A percentile compares a stretch with the other conserved stretches of the same genome.
Evolutionary conservation across 1,140 invertebrate genomes (phyloP).

Genomic region (Pogonus chalceus): DNA sequence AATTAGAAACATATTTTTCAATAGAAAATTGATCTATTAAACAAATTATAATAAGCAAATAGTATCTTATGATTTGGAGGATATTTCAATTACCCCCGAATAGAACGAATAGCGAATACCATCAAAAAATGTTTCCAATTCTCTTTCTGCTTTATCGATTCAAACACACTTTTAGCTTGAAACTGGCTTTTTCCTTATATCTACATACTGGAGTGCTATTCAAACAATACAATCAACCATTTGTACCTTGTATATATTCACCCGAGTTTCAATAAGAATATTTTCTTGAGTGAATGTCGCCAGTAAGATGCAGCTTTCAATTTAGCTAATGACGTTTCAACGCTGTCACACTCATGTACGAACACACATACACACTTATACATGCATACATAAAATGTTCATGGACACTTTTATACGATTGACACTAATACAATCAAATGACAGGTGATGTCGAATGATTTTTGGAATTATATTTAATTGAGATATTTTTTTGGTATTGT

Average conservation of each 20-base stretch:
- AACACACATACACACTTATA: slow-evolving; percentile 24
- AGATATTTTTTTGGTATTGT: too few species aligned
- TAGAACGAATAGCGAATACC: neutral
- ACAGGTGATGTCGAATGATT: too few species aligned
- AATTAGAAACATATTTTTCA: too few species aligned
- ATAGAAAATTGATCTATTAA: slow-evolving; percentile 9
- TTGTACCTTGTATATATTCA: slow-evolving; percentile 3
- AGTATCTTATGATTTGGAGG: slow-evolving; percentile 10
- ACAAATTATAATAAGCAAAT: slow-evolving; percentile 9
- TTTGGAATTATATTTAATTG: too few species aligned
- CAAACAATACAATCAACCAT: slow-evolving; percentile 26
- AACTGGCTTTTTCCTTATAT: slow-evolving; percentile 36
- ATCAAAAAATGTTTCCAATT: slow-evolving; percentile 15
- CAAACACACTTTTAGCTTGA: slow-evolving; percentile 30
- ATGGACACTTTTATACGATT: neutral
- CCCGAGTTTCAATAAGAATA: slow-evolving; percentile 12
- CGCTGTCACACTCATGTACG: slow-evolving; percentile 33
- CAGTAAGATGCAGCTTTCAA: slow-evolving; percentile 34
- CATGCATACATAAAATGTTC: slow-evolving; percentile 19
- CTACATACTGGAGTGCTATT: slow-evolving; percentile 35
- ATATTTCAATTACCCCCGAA: slow-evolving; percentile 10
- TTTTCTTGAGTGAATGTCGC: slow-evolving; percentile 21
- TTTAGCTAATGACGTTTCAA: slow-evolving; percentile 36
- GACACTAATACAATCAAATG: neutral
- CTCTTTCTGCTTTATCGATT: slow-evolving; percentile 31